Base-by-base conservation (phyloP, 1,140 invertebrate genomes). In the Caerostris darwini region DNA sequence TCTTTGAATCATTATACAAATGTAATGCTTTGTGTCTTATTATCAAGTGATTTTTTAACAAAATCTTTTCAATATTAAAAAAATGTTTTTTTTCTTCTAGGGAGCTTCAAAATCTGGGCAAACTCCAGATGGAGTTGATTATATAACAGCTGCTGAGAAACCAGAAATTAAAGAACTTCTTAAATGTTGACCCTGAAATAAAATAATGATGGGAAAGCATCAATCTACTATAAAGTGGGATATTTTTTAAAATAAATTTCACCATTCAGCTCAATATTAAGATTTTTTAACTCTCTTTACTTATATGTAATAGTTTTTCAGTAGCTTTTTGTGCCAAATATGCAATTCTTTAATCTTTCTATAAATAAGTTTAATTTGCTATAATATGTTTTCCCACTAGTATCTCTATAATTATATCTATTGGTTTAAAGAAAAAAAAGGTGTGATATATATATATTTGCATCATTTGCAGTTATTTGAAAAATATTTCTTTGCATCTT, bases 91-190 rank as follows among this genome's bases (percentile, higher is more conserved):
- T 64, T 58, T 34, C 57, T 90, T 90, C 89, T 95, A 98, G 97
- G 98, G 98, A 95, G 98, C 98, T 93, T 97, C 97, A 95, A 98
- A 98, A 96, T 97, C 97, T 96, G 98, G 98, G 8, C 97, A 97
- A 95, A 97, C 98, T 69, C 98, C 98, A 77, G 98, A 99, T 96
- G 98, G 98, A 50, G 97, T 97, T 88, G 97, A 97, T 95, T 99
- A 99, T 96, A 96, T 98, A 90, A 98, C 99, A 95, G 98, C 98
- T 94, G 98, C 98, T 17, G 98, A 99, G 96, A 99, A 98, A 96
- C 97, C 98, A 95, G 98, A 99, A 96, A 99, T 99, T 95, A 98
- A 98, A 96, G 97, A 97, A 95, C 96, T 98, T 50, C 96, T 98
- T 69, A 96, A 96, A 94, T 96, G 82, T 86, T 87, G 88, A 71